phyloP scores from a whole-genome alignment of 2,113 vertebrate species.

The Hipposideros armiger region DNA sequence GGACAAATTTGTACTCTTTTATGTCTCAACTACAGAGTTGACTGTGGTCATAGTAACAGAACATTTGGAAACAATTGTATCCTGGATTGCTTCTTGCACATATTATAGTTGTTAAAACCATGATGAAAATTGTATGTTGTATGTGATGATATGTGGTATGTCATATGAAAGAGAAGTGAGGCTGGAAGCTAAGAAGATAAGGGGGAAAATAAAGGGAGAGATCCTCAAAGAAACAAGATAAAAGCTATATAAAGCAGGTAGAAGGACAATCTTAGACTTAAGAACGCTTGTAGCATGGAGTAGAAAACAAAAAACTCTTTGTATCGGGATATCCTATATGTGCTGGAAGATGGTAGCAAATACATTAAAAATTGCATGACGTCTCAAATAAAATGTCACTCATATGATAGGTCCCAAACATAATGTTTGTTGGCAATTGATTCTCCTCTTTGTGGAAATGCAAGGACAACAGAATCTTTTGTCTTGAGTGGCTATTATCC shows the following conservation, averaged over 20 bases:
- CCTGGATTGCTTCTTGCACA: not conserved
- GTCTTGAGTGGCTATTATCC: not conserved
- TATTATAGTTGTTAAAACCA: not conserved
- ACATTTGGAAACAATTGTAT: not conserved
- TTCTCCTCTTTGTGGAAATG: not conserved
- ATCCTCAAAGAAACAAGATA: not conserved
- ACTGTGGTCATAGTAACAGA: not conserved
- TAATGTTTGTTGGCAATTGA: not conserved
- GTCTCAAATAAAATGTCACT: not conserved
- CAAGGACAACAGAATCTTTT: not conserved
- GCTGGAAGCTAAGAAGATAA: not conserved
- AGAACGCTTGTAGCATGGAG: not conserved
- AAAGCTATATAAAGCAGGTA: not conserved
- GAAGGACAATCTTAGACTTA: not conserved
- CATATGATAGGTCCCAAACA: not conserved
- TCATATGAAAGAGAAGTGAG: not conserved
- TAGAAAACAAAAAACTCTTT: not conserved
- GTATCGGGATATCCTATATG: not conserved
- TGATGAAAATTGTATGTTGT: not conserved
- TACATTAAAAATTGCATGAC: not conserved
- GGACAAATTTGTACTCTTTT: not conserved
- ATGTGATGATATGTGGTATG: not conserved
- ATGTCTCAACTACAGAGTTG: not conserved
- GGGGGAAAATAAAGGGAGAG: not conserved
- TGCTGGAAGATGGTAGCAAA: not conserved